These are phyloP conservation scores for Clarias platycephalus DNA, from an alignment of 2,797 vertebrate species.

Conservation along the genomic window DNA sequence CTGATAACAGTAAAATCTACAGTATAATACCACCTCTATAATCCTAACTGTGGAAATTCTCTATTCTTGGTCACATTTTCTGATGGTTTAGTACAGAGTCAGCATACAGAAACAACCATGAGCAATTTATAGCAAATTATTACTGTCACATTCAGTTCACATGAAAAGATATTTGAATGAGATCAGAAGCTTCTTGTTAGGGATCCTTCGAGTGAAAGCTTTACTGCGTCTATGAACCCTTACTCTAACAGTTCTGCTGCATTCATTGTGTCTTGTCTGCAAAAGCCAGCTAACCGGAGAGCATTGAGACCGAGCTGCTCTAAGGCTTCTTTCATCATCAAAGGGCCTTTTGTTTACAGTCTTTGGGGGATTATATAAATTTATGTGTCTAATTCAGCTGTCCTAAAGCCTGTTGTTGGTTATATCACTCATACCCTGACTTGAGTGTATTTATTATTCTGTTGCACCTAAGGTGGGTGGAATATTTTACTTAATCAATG, in stretches of 20 bases:
- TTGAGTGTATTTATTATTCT: constrained; percentile 35
- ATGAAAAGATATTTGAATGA: background rate
- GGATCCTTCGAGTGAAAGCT: background rate
- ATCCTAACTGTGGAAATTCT: background rate
- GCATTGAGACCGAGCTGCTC: constrained; percentile 19
- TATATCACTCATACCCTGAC: constrained; percentile 15
- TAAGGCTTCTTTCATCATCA: constrained; percentile 36
- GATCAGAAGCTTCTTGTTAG: background rate
- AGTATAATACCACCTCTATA: no score
- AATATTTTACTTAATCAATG: constrained; percentile 27
- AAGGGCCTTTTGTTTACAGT: constrained; percentile 27
- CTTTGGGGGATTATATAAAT: constrained; percentile 37
- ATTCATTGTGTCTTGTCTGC: background rate
- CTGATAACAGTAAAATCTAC: background rate
- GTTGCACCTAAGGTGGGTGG: constrained; percentile 8
- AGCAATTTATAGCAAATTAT: no score
- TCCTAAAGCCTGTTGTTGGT: constrained; percentile 9
- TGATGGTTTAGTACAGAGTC: background rate
- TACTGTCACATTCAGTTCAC: background rate
- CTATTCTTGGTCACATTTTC: background rate
- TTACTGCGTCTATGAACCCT: background rate
- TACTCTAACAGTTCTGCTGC: background rate
- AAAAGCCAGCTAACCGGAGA: constrained; percentile 28
- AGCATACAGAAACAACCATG: background rate
- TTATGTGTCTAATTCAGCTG: constrained; percentile 31